Base-by-base conservation (phyloP, 1,140 invertebrate genomes). In the Ptiloglossa arizonensis region DNA sequence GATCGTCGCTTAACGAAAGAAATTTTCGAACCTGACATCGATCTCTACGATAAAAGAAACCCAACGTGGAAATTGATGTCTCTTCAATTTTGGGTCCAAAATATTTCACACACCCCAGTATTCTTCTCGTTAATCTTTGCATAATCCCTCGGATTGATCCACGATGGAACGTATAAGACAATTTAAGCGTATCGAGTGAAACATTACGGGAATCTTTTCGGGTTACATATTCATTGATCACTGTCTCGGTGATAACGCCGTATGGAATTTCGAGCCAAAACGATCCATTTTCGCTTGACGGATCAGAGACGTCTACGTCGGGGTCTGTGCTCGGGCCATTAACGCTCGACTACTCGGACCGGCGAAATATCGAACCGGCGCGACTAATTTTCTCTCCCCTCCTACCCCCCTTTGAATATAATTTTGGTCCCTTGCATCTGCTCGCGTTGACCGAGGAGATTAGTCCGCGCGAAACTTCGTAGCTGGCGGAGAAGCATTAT, bases 181-280 rank as follows among this genome's bases (percentile, higher is more conserved):
- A 41, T 27, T 44, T 44, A 27, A 24, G 19, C n/a, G 22, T 24
- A 57, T 46, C 50, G 27, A 67, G 32, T 9, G 41, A 50, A 41
- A 64, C 24, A 29, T 52, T 27, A 9, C 19, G 15, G n/a, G 19
- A 24, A 13, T 1, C 9, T 75, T 56, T 75, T 44, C 56, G 27
- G 27, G 22, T n/a, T 60, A 13, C 13, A 5, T 17, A n/a, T n/a
- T 75, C 72, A 54, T 75, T 75, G 72, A 75, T 75, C 72, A 75
- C 50, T 67, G 72, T 74, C 72, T 74, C 13, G 6, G 17, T 4
- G 50, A 46, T 46, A 19, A 54, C 35, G 19, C 41, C 56, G 67
- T 54, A 60, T n/a, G 67, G 63, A 73, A 64, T 73, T 63, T 52
- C 44, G 32, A 19, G 60, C 5, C 19, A 29, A 48, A 24, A 52